These are phyloP conservation scores for Cantharis lateralis DNA, from an alignment of 2,888 invertebrate species.

Conservation along the genomic window DNA sequence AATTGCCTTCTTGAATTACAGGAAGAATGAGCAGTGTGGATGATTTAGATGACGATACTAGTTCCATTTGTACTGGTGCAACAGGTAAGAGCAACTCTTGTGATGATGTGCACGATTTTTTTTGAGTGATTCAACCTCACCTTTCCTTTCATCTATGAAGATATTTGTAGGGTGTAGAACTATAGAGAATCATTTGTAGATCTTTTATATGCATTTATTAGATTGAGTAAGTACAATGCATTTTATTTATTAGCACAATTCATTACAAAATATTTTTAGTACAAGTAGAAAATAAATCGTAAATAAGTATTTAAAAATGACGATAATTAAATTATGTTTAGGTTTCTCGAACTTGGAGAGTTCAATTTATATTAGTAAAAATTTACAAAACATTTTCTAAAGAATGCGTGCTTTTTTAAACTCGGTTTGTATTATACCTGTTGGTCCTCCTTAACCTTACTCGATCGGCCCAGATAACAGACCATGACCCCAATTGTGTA, in stretches of 20 bases:
- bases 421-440: background rate
- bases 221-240: background rate
- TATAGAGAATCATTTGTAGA: background rate
- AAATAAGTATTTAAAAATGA: background rate
- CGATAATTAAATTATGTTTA: background rate
- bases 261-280: slow-evolving; percentile 5
- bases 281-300: background rate
- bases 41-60: slow-evolving; percentile 79
- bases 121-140: slow-evolving; percentile 51
- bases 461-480: background rate
- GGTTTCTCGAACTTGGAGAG: background rate
- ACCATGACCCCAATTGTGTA: background rate
- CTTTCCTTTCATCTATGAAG: background rate
- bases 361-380: background rate
- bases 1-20: slow-evolving; percentile 45
- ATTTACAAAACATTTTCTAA: background rate
- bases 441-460: background rate
- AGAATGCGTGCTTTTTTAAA: background rate
- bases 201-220: background rate
- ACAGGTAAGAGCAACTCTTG: slow-evolving; percentile 65
- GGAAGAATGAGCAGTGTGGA: slow-evolving; percentile 86
- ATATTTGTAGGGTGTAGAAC: background rate
- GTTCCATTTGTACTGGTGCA: slow-evolving; percentile 70
- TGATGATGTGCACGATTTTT: slow-evolving; percentile 56
- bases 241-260: slow-evolving; percentile 23